Evolutionary conservation across 2,113 vertebrate species (phyloP).

Genomic region (Cisticola juncidis): DNA sequence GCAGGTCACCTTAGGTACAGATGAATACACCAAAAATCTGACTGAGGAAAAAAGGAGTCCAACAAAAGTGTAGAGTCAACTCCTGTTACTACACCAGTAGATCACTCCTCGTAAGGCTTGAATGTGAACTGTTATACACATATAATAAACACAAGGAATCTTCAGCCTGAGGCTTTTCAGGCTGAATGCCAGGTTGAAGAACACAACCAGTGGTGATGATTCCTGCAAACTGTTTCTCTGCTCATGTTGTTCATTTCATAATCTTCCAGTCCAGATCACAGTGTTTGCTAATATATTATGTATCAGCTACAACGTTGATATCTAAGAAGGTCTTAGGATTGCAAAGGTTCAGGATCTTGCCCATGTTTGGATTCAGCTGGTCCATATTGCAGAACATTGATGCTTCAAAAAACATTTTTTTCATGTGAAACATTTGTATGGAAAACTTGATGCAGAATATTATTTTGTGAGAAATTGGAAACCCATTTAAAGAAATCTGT

Average conservation of each 20-base stretch:
- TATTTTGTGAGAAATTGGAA: not conserved
- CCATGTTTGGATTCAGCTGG: not conserved
- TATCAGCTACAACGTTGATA: fast-evolving
- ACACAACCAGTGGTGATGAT: not conserved
- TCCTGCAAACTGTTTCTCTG: not conserved
- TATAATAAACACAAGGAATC: not conserved
- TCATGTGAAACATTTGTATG: not conserved
- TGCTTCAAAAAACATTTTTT: not conserved
- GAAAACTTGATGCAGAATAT: not conserved
- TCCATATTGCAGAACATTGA: not conserved
- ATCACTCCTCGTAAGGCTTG: not conserved
- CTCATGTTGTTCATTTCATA: not conserved
- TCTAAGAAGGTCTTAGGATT: not conserved
- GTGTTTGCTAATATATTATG: not conserved
- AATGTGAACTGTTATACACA: not conserved
- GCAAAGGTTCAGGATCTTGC: not conserved
- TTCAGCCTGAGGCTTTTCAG: not conserved
- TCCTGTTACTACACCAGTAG: not conserved
- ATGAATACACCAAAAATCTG: not conserved
- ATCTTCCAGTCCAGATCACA: not conserved
- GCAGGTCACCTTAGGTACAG: not conserved
- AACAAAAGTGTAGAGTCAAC: not conserved
- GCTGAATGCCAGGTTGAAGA: not conserved
- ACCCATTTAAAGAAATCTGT: not conserved
- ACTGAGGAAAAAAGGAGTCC: not conserved